Percentiles rank a stretch among this genome's conserved stretches.
phyloP scores from a whole-genome alignment of 2,797 vertebrate species.

The Rhinogobio ventralis region DNA sequence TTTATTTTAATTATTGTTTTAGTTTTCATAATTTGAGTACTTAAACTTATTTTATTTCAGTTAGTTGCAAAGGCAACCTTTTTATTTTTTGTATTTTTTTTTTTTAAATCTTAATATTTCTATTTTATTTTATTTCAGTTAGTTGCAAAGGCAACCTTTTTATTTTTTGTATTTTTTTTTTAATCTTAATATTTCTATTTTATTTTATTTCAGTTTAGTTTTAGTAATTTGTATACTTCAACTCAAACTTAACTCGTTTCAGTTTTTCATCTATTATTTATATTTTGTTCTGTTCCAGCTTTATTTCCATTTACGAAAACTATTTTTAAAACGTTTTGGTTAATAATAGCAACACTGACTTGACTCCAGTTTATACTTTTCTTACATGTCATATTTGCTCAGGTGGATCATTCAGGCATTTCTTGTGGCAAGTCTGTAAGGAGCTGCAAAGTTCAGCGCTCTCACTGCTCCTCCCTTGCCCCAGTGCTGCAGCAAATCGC shows the following conservation, averaged over 20 bases:
- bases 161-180: no score
- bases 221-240: no score
- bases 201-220: no score
- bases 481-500: constrained; percentile 93
- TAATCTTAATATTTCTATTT: neutral
- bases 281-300: neutral
- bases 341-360: neutral
- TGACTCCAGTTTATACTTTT: neutral
- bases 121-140: neutral
- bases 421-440: constrained; percentile 98
- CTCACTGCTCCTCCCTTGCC: constrained; percentile 92
- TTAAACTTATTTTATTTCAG: neutral
- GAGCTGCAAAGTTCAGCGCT: constrained; percentile 95
- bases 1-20: neutral
- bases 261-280: neutral
- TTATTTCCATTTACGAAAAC: neutral
- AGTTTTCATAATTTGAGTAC: neutral
- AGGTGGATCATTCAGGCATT: constrained; percentile 98
- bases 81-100: no score
- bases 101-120: no score
- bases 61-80: neutral
- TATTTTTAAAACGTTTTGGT: neutral
- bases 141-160: neutral
- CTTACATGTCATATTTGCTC: constrained; percentile 42
- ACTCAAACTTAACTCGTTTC: neutral